A percentile compares a stretch with the other conserved stretches of the same genome.
These are phyloP conservation scores for Proteles cristata DNA, from an alignment of 2,113 vertebrate genomes.

Conservation along the genomic window DNA sequence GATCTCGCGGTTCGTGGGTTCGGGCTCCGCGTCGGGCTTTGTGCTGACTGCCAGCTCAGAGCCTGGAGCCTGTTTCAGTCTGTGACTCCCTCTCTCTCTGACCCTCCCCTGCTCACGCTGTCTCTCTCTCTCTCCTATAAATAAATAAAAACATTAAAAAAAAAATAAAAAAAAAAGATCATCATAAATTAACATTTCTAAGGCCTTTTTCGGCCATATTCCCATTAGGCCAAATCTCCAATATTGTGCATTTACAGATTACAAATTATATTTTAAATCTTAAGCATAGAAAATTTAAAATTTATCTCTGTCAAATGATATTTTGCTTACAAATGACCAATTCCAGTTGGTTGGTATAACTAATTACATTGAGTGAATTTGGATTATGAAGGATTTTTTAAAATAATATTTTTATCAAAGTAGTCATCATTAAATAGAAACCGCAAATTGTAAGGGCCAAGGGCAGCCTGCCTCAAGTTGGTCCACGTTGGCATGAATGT, in stretches of 20 bases:
- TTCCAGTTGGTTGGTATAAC: neutral
- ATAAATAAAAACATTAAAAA: too few relatives aligned
- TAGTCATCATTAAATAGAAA: neutral
- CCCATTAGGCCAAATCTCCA: neutral
- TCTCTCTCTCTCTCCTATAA: too few relatives aligned
- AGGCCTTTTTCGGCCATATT: neutral
- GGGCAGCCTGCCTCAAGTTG: neutral
- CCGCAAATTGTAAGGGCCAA: neutral
- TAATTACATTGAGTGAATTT: constrained; percentile 33
- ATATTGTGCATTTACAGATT: neutral
- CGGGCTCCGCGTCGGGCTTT: too few relatives aligned
- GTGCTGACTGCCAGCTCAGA: too few relatives aligned
- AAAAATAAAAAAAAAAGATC: too few relatives aligned
- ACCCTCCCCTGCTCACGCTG: too few relatives aligned
- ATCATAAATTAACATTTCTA: neutral
- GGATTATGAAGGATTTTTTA: neutral
- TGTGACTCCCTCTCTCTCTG: too few relatives aligned
- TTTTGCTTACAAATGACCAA: neutral
- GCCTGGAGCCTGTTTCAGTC: too few relatives aligned
- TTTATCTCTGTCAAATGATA: neutral
- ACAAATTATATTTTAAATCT: constrained; percentile 5
- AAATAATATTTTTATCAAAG: neutral
- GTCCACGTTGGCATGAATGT: neutral
- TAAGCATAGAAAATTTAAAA: neutral
- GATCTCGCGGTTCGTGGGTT: too few relatives aligned